A percentile compares a stretch with the other conserved stretches of the same genome.
Evolutionary conservation across 2,113 vertebrate genomes (phyloP).

Genomic region (Corapipo altera): DNA sequence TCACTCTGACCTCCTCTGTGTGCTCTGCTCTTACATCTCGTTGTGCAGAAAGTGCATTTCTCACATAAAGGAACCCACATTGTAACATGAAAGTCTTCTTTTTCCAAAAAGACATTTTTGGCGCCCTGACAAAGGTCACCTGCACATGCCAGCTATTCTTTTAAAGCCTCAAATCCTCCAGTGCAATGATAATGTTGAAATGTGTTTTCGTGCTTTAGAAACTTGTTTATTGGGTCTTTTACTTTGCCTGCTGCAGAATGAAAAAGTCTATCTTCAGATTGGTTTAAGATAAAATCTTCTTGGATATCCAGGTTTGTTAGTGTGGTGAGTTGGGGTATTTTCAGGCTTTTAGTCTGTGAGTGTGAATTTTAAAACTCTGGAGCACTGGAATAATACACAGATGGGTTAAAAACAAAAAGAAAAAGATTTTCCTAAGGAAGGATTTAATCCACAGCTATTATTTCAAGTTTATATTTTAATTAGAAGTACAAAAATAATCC

Average conservation of each 20-base stretch:
- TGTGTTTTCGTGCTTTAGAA: neutral
- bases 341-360: neutral
- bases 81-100: neutral
- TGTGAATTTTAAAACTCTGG: neutral
- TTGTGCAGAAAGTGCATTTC: neutral
- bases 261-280: neutral
- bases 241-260: neutral
- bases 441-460: neutral
- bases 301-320: neutral
- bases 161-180: neutral
- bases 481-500: neutral
- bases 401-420: neutral
- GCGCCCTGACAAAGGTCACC: neutral
- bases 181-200: neutral
- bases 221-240: neutral
- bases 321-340: neutral
- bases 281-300: neutral
- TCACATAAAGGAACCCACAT: neutral
- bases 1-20: neutral
- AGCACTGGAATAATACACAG: neutral
- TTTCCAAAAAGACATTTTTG: conserved; percentile 17
- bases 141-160: neutral
- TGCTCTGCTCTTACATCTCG: neutral
- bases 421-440: neutral
- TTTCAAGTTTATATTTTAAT: neutral